Conservation (phyloP, 2,888 invertebrate species). For the Smittia aterrima region DNA sequence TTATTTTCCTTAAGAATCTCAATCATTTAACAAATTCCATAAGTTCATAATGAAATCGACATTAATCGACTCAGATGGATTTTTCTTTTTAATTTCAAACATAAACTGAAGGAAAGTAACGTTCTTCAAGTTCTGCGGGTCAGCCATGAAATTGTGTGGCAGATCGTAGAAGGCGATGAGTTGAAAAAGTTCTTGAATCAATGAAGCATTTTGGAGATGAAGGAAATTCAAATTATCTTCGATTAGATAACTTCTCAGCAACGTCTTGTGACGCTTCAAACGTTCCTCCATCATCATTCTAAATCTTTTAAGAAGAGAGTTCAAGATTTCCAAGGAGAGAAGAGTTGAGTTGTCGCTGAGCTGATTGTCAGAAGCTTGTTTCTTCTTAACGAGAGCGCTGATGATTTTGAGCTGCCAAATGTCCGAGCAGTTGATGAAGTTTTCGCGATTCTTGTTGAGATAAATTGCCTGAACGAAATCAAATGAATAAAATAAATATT, state of each 20-base stretch:
- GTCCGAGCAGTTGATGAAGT: slow-evolving; percentile 58
- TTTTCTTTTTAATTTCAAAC: slow-evolving; percentile 13
- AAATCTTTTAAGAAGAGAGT: slow-evolving; percentile 49
- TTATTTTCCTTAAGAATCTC: no score
- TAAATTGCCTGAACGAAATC: slow-evolving; percentile 49
- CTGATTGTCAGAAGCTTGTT: slow-evolving; percentile 47
- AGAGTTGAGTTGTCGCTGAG: slow-evolving; percentile 43
- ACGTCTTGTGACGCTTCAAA: slow-evolving; percentile 43
- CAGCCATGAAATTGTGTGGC: background rate
- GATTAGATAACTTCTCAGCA: background rate
- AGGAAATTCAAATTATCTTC: slow-evolving; percentile 7
- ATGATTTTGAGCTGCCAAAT: slow-evolving; percentile 76
- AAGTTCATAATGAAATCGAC: background rate
- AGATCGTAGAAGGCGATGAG: slow-evolving; percentile 11
- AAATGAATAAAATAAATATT: slow-evolving; percentile 26
- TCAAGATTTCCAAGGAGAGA: slow-evolving; percentile 50
- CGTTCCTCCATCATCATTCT: slow-evolving; percentile 47
- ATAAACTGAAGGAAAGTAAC: slow-evolving; percentile 25
- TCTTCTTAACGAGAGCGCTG: slow-evolving; percentile 57
- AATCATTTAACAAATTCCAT: slow-evolving; percentile 7
- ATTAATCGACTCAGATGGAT: background rate
- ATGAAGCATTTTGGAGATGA: background rate
- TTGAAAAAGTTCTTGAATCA: background rate
- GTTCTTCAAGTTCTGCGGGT: background rate
- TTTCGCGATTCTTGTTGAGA: slow-evolving; percentile 59